Evolutionary conservation across 2,888 invertebrate genomes (phyloP).

Genomic region (Eumerus sabulonum): DNA sequence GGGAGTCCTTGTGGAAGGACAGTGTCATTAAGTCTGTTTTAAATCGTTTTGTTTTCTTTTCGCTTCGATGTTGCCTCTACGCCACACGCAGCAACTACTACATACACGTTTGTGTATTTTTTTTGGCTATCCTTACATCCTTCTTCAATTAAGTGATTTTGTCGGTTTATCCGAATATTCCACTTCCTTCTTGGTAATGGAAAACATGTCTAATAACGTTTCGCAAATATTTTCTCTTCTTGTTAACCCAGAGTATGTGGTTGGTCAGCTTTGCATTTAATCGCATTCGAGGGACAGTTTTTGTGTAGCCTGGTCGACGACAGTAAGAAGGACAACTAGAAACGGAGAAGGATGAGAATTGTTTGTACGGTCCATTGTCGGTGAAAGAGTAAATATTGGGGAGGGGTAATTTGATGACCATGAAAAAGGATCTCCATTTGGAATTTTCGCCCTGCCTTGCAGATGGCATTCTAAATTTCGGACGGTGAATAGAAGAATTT

Average conservation of each 20-base stretch:
- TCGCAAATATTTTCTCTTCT: slow-evolving; percentile 39
- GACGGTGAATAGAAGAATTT: background rate
- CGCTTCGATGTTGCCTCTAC: too few relatives aligned
- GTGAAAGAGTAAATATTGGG: slow-evolving; percentile 31
- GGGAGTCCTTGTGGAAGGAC: too few relatives aligned
- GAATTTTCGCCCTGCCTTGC: too few relatives aligned
- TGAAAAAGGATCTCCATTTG: background rate
- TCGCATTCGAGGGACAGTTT: background rate
- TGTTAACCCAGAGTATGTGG: background rate
- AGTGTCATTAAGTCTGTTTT: too few relatives aligned
- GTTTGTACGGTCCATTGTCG: slow-evolving; percentile 29
- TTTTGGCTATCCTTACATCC: background rate
- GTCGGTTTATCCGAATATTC: background rate
- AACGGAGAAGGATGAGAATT: background rate
- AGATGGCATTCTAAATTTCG: background rate
- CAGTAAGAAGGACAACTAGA: slow-evolving; percentile 19
- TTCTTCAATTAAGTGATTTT: slow-evolving; percentile 4
- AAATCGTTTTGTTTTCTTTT: background rate
- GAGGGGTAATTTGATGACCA: slow-evolving; percentile 28
- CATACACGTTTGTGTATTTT: too few relatives aligned
- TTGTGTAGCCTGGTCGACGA: slow-evolving; percentile 13
- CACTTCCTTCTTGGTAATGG: background rate
- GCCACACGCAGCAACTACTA: too few relatives aligned
- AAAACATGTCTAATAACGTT: slow-evolving; percentile 16
- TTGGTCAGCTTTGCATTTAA: slow-evolving; percentile 7